These are phyloP conservation scores for Saturnia pavonia DNA, from an alignment of 2,888 invertebrate species.

Conservation along the genomic window DNA sequence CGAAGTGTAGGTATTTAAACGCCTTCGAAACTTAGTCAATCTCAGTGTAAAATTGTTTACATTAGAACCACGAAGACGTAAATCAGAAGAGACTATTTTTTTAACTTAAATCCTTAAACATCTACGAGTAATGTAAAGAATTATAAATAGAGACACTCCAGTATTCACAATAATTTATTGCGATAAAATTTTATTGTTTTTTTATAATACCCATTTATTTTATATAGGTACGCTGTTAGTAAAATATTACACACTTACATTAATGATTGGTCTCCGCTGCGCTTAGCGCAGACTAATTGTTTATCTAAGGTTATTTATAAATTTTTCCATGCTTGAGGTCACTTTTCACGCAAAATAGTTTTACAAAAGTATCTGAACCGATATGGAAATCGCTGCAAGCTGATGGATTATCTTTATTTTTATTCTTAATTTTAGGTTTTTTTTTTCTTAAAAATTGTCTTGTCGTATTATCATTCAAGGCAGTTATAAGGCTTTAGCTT, in stretches of 20 bases:
- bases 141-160: neutral
- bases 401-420: no score
- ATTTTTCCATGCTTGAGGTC: no score
- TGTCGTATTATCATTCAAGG: no score
- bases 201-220: neutral
- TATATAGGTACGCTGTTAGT: neutral
- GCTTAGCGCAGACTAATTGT: no score
- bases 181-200: neutral
- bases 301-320: no score
- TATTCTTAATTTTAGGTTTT: no score
- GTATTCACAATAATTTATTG: neutral
- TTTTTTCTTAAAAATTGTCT: no score
- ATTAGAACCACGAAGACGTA: neutral
- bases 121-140: neutral
- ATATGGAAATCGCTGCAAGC: no score
- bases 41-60: conserved; percentile 2
- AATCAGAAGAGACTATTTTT: neutral
- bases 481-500: no score
- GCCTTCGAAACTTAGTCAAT: conserved; percentile 21
- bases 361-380: no score
- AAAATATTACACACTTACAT: no score
- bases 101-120: neutral
- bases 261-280: no score
- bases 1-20: conserved; percentile 24
- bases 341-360: neutral